A percentile compares a stretch with the other conserved stretches of the same genome.
Conservation (phyloP, 2,888 invertebrate species). For the Nomada ruficornis region DNA sequence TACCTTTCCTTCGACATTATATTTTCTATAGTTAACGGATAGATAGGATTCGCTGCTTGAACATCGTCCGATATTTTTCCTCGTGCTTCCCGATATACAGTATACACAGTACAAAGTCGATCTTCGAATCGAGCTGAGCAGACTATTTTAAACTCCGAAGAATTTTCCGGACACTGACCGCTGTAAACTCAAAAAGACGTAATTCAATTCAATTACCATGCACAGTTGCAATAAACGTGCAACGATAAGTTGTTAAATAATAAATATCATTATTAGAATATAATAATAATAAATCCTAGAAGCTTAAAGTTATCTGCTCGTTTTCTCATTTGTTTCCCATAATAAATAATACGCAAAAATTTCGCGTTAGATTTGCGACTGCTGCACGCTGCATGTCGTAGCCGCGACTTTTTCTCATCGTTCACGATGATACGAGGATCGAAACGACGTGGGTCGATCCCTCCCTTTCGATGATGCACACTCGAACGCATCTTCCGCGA, state of each 20-base stretch:
- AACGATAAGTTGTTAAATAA: not conserved
- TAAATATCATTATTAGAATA: too few relatives aligned
- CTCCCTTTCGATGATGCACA: conserved; percentile 9
- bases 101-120: not conserved
- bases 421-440: not conserved
- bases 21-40: conserved; percentile 23
- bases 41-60: conserved; percentile 7
- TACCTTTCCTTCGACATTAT: conserved; percentile 34
- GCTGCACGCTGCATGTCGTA: too few relatives aligned
- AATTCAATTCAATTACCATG: conserved; percentile 36
- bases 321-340: conserved; percentile 3
- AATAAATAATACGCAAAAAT: not conserved
- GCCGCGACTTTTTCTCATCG: not conserved
- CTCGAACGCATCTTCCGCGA: conserved; percentile 21
- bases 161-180: conserved; percentile 27
- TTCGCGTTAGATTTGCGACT: not conserved
- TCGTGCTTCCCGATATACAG: not conserved
- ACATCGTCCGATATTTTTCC: conserved; percentile 33
- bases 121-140: not conserved
- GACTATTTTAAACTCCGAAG: conserved; percentile 22
- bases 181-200: conserved; percentile 34
- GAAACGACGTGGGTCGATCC: not conserved
- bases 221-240: conserved; percentile 23
- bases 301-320: not conserved
- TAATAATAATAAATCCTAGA: too few relatives aligned